Evolutionary conservation across 2,113 vertebrate genomes (phyloP), one percentile per base, ranked within the genome.

Genomic region (Serilophus lunatus): DNA sequence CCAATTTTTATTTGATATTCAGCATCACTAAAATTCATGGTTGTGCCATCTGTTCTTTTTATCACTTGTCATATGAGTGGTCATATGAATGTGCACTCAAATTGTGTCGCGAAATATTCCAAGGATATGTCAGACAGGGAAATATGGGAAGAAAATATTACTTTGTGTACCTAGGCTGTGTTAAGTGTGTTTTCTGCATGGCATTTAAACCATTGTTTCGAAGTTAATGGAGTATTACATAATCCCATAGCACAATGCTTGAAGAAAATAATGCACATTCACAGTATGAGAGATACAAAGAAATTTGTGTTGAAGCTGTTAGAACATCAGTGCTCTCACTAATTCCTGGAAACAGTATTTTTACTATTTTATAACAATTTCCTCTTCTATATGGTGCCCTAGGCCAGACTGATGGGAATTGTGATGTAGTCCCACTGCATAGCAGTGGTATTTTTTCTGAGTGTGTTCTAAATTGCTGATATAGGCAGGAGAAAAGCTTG

Each of bases 31-130:
- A 82, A 89, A 88, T 89, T 90, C 64, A 9, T 81, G 42, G 5
- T 54, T 74, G 71, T 82, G 25, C 59, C 94, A 80, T 96, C 90
- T 96, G 82, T 74, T 94, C 85, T 75, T 64, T 84, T 65, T 23
- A 51, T 89, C 19, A 8, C 64, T 91, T 84, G 54, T 91, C 93
- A 51, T 47, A 72, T 72, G 87, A 79, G 35, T 65, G 26, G 78
- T 92, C 70, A 87, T 28, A 88, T 65, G 64, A 76, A 38, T 72
- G 29, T 71, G 28, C 57, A 29, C 47, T 92, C 22, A 47, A 82
- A 69, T 65, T 44, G 8, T 42, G 23, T 45, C 49, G 82, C 28
- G 76, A 70, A 82, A 49, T 81, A 88, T 47, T 93, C 72, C 23
- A 47, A 90, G 61, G 57, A 91, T 82, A 70, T 56, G 15, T 61